phyloP scores from a whole-genome alignment of 2,113 vertebrate genomes.

The Ploceus nigricollis region DNA sequence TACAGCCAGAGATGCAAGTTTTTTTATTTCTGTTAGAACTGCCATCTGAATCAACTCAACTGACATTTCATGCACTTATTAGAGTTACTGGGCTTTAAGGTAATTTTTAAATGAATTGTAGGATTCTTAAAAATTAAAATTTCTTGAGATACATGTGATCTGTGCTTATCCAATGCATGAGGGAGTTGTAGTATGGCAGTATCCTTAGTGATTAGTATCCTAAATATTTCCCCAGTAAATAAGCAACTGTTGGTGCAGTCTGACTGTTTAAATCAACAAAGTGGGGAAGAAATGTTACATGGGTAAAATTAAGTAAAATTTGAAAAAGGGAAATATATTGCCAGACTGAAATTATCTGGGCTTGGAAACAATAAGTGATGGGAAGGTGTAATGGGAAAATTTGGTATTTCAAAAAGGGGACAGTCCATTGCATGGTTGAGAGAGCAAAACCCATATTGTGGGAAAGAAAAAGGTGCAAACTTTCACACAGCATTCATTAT shows the following conservation, averaged over 20 bases:
- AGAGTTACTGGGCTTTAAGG: background rate
- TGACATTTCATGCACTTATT: constrained; percentile 1
- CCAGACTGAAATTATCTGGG: background rate
- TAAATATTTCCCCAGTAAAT: background rate
- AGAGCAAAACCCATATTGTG: background rate
- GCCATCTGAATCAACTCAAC: constrained; percentile 39
- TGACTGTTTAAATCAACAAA: background rate
- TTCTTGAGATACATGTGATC: constrained; percentile 19
- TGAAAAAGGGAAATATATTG: background rate
- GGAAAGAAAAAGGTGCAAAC: background rate
- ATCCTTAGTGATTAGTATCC: background rate
- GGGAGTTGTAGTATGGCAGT: background rate
- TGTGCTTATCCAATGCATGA: background rate
- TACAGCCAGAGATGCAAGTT: background rate
- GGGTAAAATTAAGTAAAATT: background rate
- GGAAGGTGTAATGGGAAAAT: background rate
- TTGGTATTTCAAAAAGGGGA: background rate
- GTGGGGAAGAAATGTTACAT: background rate
- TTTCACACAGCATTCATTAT: background rate
- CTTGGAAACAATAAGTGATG: background rate
- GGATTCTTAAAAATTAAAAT: constrained; percentile 35
- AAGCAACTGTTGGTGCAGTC: background rate
- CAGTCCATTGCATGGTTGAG: background rate
- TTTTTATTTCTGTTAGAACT: background rate
- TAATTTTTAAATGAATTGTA: constrained; percentile 8